Evolutionary conservation across 2,113 vertebrate species (phyloP), one percentile per base, ranked within the genome.

Genomic region (Gavia stellata): DNA sequence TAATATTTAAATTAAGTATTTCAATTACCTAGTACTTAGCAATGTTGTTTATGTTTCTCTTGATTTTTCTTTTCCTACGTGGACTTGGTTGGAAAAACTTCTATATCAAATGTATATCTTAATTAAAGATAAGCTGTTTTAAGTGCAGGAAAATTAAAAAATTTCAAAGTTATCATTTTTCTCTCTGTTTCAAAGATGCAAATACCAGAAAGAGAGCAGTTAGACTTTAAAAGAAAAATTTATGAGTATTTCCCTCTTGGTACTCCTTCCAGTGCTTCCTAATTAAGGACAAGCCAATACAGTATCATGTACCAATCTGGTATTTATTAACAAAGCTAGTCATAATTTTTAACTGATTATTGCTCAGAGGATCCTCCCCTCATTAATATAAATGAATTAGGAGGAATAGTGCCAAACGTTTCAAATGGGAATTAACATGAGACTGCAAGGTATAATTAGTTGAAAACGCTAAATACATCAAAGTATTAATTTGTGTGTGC

Each of bases 301-400:
- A 90, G 90, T 88, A 96, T 88, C 96, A 82, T 79, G 84, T 91
- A 97, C 87, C 94, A 90, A 94, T 96, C 96, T 96, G 97, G 95
- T 97, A 96, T 97, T 97, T 97, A 97, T 97, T 97, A 97, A 97
- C 95, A 96, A 97, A 96, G 93, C 74, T 92, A 94, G 94, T 97
- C 88, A 88, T 96, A 96, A 97, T 96, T 97, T 97, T 97, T 97
- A 97, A 96, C 96, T 94, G 96, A 96, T 97, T 97, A 92, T 96
- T 92, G 96, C 94, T 91, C 90, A 93, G 97, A 97, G 95, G 96
- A 94, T 90, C 94, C 95, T 97, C 96, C 95, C 92, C 89, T 97
- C 97, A 96, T 98, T 98, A 97, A 97, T 97, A 94, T 93, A 97
- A 96, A 97, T 97, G 96, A 97, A 97, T 96, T 93, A 91, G 94